A percentile compares a stretch with the other conserved stretches of the same genome.
Evolutionary conservation across 2,888 invertebrate species (phyloP).

Genomic region (Theretra japonica): DNA sequence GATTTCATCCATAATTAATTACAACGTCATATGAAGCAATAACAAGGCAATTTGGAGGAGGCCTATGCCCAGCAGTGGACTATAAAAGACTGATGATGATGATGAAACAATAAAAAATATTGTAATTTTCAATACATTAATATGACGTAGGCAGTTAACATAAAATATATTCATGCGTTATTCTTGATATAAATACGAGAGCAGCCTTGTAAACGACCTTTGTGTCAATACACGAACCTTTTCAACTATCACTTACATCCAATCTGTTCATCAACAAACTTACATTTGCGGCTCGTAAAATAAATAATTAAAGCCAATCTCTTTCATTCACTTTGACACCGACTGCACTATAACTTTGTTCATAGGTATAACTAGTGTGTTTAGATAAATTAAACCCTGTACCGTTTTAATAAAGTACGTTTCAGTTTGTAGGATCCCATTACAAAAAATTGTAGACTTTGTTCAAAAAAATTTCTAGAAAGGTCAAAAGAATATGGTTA

Average conservation of each 20-base stretch:
- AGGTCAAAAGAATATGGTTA: not conserved
- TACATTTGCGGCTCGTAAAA: slow-evolving; percentile 12
- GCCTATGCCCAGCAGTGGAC: too few species aligned
- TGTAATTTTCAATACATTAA: not conserved
- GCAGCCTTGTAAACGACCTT: slow-evolving; percentile 68
- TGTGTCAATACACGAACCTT: slow-evolving; percentile 57
- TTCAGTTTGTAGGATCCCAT: not conserved
- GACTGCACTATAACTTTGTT: not conserved
- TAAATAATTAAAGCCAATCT: not conserved
- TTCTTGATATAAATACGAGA: slow-evolving; percentile 30
- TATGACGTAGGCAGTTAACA: not conserved
- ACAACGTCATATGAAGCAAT: too few species aligned
- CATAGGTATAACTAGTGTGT: not conserved
- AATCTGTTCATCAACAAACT: slow-evolving; percentile 31
- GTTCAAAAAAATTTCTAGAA: not conserved
- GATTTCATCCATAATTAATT: too few species aligned
- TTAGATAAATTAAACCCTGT: not conserved
- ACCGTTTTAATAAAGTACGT: not conserved
- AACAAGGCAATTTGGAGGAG: too few species aligned
- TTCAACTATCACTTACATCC: slow-evolving; percentile 60
- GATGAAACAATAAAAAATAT: too few species aligned
- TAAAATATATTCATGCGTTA: slow-evolving; percentile 14
- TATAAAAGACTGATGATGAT: too few species aligned
- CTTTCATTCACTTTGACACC: not conserved
- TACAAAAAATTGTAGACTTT: slow-evolving; percentile 1